Conservation (phyloP, 2,888 invertebrate species). For the Lacanobia wlatinum region DNA sequence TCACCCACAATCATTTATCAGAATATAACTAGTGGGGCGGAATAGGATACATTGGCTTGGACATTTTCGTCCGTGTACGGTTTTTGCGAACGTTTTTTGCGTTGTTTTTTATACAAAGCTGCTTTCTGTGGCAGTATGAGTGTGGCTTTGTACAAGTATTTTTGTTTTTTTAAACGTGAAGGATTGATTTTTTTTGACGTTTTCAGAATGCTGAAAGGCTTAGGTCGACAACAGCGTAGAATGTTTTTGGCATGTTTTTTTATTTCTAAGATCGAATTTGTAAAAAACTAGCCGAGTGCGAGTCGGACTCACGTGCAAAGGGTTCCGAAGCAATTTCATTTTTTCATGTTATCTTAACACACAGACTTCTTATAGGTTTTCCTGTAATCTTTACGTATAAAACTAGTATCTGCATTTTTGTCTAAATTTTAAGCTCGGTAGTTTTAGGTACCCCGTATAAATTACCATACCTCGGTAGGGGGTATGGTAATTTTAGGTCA, state of each 20-base stretch:
- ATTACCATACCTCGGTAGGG: too few species aligned
- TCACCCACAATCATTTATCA: constrained; percentile 87
- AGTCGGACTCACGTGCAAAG: too few species aligned
- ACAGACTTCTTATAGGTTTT: too few species aligned
- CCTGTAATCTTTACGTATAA: too few species aligned
- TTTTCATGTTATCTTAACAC: too few species aligned
- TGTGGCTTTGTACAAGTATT: constrained; percentile 54
- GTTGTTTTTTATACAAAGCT: constrained; percentile 64
- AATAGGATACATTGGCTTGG: constrained; percentile 83
- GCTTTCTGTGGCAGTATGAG: constrained; percentile 59
- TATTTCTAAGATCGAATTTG: too few species aligned
- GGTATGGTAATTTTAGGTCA: too few species aligned
- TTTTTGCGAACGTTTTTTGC: constrained; percentile 68
- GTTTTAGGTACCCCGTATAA: too few species aligned
- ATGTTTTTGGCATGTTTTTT: background rate
- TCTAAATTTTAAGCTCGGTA: too few species aligned
- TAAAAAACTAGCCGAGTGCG: too few species aligned
- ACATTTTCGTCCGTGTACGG: constrained; percentile 76
- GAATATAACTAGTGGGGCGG: constrained; percentile 87
- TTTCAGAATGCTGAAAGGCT: background rate
- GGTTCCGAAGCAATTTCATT: too few species aligned
- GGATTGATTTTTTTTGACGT: constrained; percentile 46
- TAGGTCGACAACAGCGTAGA: background rate
- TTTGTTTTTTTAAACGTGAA: constrained; percentile 46
- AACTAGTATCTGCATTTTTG: too few species aligned